These are phyloP conservation scores for Probosciger aterrimus DNA, from an alignment of 2,113 vertebrate species.

Conservation along the genomic window DNA sequence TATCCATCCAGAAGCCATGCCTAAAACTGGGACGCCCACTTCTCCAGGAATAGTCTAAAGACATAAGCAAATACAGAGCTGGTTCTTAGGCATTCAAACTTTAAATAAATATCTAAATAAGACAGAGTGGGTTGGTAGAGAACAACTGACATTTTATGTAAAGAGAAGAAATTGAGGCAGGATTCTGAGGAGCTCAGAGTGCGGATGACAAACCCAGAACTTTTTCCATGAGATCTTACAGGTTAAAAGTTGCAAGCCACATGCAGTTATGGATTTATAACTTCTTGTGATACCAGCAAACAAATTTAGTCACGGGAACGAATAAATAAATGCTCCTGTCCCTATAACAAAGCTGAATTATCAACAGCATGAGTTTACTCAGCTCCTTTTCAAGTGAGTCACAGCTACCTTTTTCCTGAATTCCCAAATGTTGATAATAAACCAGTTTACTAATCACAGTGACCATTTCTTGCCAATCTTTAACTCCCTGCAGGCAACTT, in stretches of 20 bases:
- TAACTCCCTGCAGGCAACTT: not conserved
- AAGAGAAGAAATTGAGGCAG: not conserved
- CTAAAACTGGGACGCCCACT: not conserved
- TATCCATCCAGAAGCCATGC: not conserved
- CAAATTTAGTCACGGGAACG: not conserved
- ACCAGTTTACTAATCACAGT: not conserved
- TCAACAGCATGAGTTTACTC: not conserved
- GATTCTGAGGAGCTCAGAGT: not conserved
- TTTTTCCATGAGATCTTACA: not conserved
- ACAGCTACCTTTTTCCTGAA: not conserved
- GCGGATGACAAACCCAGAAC: not conserved
- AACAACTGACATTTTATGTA: not conserved
- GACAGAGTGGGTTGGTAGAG: constrained; percentile 30
- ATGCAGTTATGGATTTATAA: not conserved
- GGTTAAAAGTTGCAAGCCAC: not conserved
- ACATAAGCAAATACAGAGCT: not conserved
- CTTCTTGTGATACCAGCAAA: not conserved
- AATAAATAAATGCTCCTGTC: not conserved
- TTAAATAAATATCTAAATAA: constrained; percentile 52
- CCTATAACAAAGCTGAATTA: not conserved
- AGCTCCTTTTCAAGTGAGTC: constrained; percentile 35
- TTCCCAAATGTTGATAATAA: not conserved
- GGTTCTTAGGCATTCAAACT: not conserved
- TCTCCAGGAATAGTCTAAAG: not conserved
- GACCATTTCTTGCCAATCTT: not conserved